These are phyloP conservation scores for Acipenser ruthenus DNA, from an alignment of 2,797 vertebrate genomes.

Conservation along the genomic window DNA sequence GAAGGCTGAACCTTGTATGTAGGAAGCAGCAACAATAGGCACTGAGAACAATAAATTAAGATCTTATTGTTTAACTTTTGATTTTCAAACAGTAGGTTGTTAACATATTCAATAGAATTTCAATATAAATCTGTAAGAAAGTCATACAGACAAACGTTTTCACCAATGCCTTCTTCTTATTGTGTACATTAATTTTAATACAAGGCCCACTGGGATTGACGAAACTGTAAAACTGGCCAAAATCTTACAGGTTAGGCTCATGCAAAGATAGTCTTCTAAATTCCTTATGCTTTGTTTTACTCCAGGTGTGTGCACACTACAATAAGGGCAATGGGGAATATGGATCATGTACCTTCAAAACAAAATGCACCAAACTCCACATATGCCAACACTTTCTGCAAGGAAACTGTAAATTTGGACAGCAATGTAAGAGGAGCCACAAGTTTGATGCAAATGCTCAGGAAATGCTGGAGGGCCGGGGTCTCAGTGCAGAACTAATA, in stretches of 20 bases:
- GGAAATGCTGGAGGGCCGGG: slow-evolving; percentile 44
- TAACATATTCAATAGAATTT: no score
- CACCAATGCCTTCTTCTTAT: background rate
- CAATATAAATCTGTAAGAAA: background rate
- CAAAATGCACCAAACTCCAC: slow-evolving; percentile 70
- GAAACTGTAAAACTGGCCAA: background rate
- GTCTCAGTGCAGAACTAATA: slow-evolving; percentile 46
- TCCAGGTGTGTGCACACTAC: slow-evolving; percentile 71
- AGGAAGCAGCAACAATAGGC: no score
- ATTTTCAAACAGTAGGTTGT: no score
- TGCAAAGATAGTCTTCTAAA: no score
- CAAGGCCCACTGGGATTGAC: background rate
- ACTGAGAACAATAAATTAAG: no score
- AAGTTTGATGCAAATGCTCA: slow-evolving; percentile 28
- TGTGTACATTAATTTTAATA: background rate
- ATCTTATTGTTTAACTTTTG: no score
- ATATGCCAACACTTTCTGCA: slow-evolving; percentile 68
- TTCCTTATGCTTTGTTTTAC: no score
- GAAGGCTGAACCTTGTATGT: no score
- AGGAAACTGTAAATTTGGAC: slow-evolving; percentile 63
- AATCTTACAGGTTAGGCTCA: background rate
- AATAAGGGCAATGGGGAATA: slow-evolving; percentile 60
- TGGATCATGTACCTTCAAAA: slow-evolving; percentile 51
- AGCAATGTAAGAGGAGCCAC: slow-evolving; percentile 60
- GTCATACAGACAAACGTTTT: background rate